Percentiles rank a stretch among this genome's conserved stretches.
phyloP scores from a whole-genome alignment of 2,888 invertebrate genomes.

The Conistra vaccinii region DNA sequence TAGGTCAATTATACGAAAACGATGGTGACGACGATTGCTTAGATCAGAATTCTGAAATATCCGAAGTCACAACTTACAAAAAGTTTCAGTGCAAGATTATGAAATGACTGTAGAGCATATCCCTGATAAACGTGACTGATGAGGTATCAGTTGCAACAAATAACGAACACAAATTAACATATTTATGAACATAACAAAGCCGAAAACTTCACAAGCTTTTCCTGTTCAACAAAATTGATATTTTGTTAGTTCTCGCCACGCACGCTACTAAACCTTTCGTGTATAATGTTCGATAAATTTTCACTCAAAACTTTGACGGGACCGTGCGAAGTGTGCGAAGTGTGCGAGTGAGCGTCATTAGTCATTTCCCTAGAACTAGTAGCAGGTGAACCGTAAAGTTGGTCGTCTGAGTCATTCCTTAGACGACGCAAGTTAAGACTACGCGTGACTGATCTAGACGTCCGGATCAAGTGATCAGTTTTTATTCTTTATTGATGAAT shows the following conservation, averaged over 20 bases:
- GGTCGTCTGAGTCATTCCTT: slow-evolving; percentile 63
- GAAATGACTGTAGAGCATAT: background rate
- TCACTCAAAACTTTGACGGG: slow-evolving; percentile 48
- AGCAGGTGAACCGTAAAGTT: slow-evolving; percentile 64
- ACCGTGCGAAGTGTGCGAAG: slow-evolving; percentile 64
- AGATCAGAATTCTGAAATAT: background rate
- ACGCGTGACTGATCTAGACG: slow-evolving; percentile 19
- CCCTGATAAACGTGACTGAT: background rate
- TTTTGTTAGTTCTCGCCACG: slow-evolving; percentile 47
- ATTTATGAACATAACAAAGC: background rate
- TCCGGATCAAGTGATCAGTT: slow-evolving; percentile 6
- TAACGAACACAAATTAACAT: slow-evolving; percentile 2
- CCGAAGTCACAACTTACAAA: background rate
- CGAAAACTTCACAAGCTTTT: slow-evolving; percentile 44
- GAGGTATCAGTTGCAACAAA: background rate
- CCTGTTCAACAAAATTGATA: slow-evolving; percentile 45
- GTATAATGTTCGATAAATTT: slow-evolving; percentile 50
- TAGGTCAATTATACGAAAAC: background rate
- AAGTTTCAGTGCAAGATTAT: background rate
- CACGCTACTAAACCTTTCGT: slow-evolving; percentile 23
- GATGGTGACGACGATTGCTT: background rate
- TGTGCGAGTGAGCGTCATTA: slow-evolving; percentile 68
- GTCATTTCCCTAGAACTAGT: slow-evolving; percentile 67
- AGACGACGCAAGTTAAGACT: slow-evolving; percentile 16
- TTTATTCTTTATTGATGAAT: background rate